Percentiles rank a stretch among this genome's conserved stretches.
Evolutionary conservation across 2,888 invertebrate species (phyloP).

Genomic region (Acanthoscelides obtectus): DNA sequence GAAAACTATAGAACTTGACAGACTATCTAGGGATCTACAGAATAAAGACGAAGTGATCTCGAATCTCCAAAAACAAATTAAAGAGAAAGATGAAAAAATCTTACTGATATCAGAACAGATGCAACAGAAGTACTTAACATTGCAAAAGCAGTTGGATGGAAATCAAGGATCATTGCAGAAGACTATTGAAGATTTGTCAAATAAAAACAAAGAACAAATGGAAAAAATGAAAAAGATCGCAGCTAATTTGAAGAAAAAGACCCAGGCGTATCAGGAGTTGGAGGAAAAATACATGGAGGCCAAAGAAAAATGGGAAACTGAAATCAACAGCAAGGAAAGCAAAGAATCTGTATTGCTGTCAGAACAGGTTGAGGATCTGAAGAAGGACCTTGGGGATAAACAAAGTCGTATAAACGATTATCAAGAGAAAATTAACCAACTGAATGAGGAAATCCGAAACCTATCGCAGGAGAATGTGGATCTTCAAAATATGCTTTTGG

Average conservation of each 20-base stretch:
- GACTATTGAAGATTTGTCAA: constrained; percentile 51
- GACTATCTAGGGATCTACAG: constrained; percentile 42
- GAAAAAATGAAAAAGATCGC: constrained; percentile 78
- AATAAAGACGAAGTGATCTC: constrained; percentile 37
- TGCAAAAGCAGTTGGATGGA: constrained; percentile 41
- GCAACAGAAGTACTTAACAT: constrained; percentile 39
- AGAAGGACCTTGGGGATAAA: constrained; percentile 21
- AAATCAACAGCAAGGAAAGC: constrained; percentile 33
- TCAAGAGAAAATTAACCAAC: constrained; percentile 10
- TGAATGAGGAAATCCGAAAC: constrained; percentile 40
- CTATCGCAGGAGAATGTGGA: constrained; percentile 41
- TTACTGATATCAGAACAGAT: constrained; percentile 41
- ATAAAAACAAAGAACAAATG: constrained; percentile 63
- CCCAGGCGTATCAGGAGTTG: constrained; percentile 59
- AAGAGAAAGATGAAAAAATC: constrained; percentile 47
- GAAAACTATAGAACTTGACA: constrained; percentile 49
- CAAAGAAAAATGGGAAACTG: constrained; percentile 39
- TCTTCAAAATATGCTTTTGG: constrained; percentile 33
- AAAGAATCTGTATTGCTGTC: constrained; percentile 18
- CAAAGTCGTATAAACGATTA: constrained; percentile 10
- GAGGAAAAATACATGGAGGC: constrained; percentile 48
- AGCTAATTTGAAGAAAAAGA: constrained; percentile 70
- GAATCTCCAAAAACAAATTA: constrained; percentile 45
- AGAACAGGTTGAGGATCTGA: constrained; percentile 20
- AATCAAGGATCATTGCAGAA: constrained; percentile 39